Evolutionary conservation across 2,797 vertebrate genomes (phyloP).

Genomic region (Diplodus puntazzo): DNA sequence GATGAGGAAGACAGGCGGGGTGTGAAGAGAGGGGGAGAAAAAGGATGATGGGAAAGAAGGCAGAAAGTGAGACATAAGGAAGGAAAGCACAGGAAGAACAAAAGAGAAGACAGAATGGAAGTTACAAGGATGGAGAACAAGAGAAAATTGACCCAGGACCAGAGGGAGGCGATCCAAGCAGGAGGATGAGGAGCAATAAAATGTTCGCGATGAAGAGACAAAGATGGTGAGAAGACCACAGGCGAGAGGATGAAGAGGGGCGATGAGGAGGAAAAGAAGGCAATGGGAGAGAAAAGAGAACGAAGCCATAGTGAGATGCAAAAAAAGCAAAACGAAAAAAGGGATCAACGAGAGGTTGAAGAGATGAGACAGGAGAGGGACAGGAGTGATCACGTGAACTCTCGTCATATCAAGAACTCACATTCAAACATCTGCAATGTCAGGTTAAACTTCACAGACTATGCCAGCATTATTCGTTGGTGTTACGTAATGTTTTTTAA

Average conservation of each 20-base stretch:
- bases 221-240: too few relatives aligned
- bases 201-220: too few relatives aligned
- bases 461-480: slow-evolving; percentile 26
- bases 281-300: slow-evolving; percentile 55
- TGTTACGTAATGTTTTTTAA: slow-evolving; percentile 33
- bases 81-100: neutral
- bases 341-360: slow-evolving; percentile 49
- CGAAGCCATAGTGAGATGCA: slow-evolving; percentile 63
- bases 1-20: neutral
- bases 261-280: slow-evolving; percentile 6
- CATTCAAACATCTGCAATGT: slow-evolving; percentile 34
- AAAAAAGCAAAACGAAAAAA: slow-evolving; percentile 48
- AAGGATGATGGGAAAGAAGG: neutral
- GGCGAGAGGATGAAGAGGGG: too few relatives aligned
- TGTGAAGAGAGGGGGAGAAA: neutral
- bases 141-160: too few relatives aligned
- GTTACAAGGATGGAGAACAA: neutral
- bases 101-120: neutral
- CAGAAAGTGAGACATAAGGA: neutral
- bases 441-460: slow-evolving; percentile 39
- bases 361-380: slow-evolving; percentile 70
- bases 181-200: neutral
- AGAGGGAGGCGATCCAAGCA: neutral
- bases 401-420: slow-evolving; percentile 37
- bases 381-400: slow-evolving; percentile 61